Percentiles rank a stretch among this genome's conserved stretches.
These are phyloP conservation scores for Heterodera filipjevi DNA, from an alignment of 2,888 invertebrate genomes.

Conservation along the genomic window DNA sequence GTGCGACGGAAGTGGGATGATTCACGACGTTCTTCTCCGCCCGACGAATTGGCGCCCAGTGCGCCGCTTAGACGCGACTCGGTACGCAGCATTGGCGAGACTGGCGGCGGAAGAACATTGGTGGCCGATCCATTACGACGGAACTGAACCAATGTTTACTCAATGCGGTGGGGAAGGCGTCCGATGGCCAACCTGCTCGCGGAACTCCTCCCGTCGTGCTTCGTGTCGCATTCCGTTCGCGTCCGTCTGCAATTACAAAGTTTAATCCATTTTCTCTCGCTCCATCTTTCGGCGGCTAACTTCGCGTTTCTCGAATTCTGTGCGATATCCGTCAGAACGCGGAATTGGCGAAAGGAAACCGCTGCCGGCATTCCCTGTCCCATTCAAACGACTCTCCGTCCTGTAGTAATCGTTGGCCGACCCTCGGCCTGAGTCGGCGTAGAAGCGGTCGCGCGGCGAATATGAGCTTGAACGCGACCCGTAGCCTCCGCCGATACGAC, in stretches of 20 bases:
- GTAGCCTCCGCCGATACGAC: conserved; percentile 23
- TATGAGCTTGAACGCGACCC: conserved; percentile 49
- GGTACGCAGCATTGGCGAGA: conserved; percentile 24
- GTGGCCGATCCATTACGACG: conserved; percentile 33
- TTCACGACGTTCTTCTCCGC: conserved; percentile 10
- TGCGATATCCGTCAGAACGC: conserved; percentile 30
- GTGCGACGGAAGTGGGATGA: conserved; percentile 25
- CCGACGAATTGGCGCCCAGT: neutral
- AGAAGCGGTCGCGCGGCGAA: conserved; percentile 42
- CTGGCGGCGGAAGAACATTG: conserved; percentile 21
- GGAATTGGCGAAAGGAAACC: neutral
- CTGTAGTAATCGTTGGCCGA: conserved; percentile 34
- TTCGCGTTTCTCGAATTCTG: conserved; percentile 32
- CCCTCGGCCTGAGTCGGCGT: conserved; percentile 43
- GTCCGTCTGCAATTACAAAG: conserved; percentile 28
- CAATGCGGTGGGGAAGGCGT: neutral
- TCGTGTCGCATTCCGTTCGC: conserved; percentile 39
- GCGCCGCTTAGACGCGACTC: conserved; percentile 31
- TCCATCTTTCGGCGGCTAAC: neutral
- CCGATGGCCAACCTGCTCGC: conserved; percentile 35
- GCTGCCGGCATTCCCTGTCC: neutral
- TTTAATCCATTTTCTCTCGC: too few relatives aligned
- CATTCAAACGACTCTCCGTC: conserved; percentile 10
- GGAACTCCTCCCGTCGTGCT: conserved; percentile 41
- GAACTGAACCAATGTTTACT: conserved; percentile 3